phyloP scores from a whole-genome alignment of 1,140 invertebrate species.

The Dendroctonus valens region DNA sequence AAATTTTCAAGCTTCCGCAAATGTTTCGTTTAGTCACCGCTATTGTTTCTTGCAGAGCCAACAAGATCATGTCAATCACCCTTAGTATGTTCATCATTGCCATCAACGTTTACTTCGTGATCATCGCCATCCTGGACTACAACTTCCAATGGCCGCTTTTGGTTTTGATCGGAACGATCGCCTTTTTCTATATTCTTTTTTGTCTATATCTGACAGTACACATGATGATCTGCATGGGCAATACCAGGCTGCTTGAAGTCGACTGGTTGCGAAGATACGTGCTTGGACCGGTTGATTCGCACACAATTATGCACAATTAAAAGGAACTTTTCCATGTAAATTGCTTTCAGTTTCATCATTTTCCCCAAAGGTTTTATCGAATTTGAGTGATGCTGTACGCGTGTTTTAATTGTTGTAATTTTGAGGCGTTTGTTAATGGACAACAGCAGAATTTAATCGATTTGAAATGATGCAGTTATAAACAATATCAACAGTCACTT shows the following conservation, averaged over 20 bases:
- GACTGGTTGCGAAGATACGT: slow-evolving; percentile 12
- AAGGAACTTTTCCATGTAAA: background rate
- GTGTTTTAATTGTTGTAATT: too few relatives aligned
- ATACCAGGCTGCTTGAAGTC: background rate
- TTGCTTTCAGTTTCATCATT: too few relatives aligned
- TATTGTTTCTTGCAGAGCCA: slow-evolving; percentile 7
- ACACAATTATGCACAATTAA: background rate
- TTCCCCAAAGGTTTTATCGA: too few relatives aligned
- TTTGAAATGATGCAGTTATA: too few relatives aligned
- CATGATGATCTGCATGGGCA: slow-evolving; percentile 27
- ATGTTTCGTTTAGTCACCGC: background rate
- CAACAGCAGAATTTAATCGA: too few relatives aligned
- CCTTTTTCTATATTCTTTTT: slow-evolving; percentile 19
- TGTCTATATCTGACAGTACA: slow-evolving; percentile 21
- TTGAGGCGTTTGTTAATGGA: too few relatives aligned
- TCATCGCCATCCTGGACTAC: slow-evolving; percentile 8
- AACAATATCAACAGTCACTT: too few relatives aligned
- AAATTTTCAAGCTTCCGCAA: background rate
- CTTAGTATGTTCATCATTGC: slow-evolving; percentile 20
- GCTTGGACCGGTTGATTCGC: slow-evolving; percentile 12
- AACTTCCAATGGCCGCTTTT: slow-evolving; percentile 10
- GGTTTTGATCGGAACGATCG: slow-evolving; percentile 2
- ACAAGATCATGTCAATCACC: slow-evolving; percentile 29
- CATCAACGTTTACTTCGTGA: slow-evolving; percentile 26
- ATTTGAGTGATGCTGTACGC: too few relatives aligned